Evolutionary conservation across 2,888 invertebrate genomes (phyloP).

Genomic region (Clepsis dumicolana): DNA sequence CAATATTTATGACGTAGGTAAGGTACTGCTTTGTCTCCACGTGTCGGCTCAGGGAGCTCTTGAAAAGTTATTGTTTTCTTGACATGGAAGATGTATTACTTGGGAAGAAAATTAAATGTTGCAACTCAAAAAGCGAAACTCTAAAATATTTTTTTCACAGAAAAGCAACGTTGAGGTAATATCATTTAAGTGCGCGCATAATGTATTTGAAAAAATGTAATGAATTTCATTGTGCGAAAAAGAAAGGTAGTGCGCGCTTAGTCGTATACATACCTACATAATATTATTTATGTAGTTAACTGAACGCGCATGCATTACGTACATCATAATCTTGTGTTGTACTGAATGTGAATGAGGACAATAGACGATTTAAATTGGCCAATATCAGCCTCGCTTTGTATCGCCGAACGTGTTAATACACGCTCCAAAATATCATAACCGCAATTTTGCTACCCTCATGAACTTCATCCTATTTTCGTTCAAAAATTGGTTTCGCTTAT

Average conservation of each 20-base stretch:
- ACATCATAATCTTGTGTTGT: not conserved
- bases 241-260: too few relatives aligned
- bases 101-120: slow-evolving; percentile 62
- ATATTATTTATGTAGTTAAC: too few relatives aligned
- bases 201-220: too few relatives aligned
- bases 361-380: slow-evolving; percentile 1
- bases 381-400: not conserved
- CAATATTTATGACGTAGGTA: slow-evolving; percentile 59
- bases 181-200: too few relatives aligned
- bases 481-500: slow-evolving; percentile 31
- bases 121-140: slow-evolving; percentile 47
- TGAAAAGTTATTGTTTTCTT: slow-evolving; percentile 74
- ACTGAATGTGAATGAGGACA: not conserved
- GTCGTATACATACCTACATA: too few relatives aligned
- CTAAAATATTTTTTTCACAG: not conserved
- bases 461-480: slow-evolving; percentile 11
- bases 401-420: slow-evolving; percentile 8
- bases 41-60: slow-evolving; percentile 58
- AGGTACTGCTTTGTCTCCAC: slow-evolving; percentile 60
- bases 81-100: slow-evolving; percentile 71
- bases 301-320: not conserved
- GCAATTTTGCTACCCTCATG: slow-evolving; percentile 4
- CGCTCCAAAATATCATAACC: not conserved
- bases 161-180: too few relatives aligned
- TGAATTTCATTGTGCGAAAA: too few relatives aligned